Evolutionary conservation across 2,113 vertebrate species (phyloP), one percentile per base, ranked within the genome.

Genomic region (Isurus oxyrinchus): DNA sequence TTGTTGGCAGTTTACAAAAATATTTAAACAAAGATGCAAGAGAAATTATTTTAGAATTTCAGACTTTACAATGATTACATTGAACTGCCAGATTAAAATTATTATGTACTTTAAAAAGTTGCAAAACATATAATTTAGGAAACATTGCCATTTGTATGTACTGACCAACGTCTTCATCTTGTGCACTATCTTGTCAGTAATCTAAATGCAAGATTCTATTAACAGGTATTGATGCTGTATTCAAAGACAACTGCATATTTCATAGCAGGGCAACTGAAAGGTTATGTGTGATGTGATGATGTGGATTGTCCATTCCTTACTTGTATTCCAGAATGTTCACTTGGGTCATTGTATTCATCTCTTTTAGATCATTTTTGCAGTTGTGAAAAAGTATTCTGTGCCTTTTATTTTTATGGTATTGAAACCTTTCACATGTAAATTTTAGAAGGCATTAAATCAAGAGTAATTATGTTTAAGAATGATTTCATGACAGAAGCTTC

Each of bases 161-260:
- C 67, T 95, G 27, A 35, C 94, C 94, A 95, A 55, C 94, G 76
- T 14, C 67, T 95, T 72, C 66, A 95, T 95, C 67, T 72, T 95
- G 44, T 95, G 94, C 66, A 55, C 27, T 95, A 95, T 95, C 94
- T 95, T 95, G 40, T 95, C 66, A 72, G 66, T 76, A 95, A 95
- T 95, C 66, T 95, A 95, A 95, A 95, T 95, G 94, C 94, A 95
- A 76, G 67, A 69, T 76, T 67, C 94, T 95, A 35, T 49, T 27
- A 95, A 72, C 66, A 72, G 44, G 69, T 95, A 95, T 76, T 7
- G 67, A 55, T 76, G 40, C 40, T 55, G 25, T 76, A 95, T 49
- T 44, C 44, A 55, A 72, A 95, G 94, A 76, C 67, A 35, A 76
- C 67, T 95, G 44, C 94, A 95, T 95, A 95, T 95, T 95, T 95